Evolutionary conservation across 2,888 invertebrate species (phyloP).

Genomic region (Diachrysia chrysitis): DNA sequence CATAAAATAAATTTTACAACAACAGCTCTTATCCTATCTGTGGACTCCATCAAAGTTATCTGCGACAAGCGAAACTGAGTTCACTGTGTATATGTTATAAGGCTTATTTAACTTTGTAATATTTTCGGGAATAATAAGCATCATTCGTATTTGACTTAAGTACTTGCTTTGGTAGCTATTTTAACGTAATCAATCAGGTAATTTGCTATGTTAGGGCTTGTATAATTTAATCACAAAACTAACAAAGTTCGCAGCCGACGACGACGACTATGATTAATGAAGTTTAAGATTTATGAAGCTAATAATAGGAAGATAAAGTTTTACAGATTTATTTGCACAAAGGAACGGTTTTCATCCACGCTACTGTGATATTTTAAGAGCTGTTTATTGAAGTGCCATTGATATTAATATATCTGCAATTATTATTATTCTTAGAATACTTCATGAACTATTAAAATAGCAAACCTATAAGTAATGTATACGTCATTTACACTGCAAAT

Average conservation of each 20-base stretch:
- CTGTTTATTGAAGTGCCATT: too few species aligned
- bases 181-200: constrained; percentile 55
- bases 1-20: constrained; percentile 58
- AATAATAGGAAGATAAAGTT: background rate
- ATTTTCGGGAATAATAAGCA: constrained; percentile 38
- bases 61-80: constrained; percentile 24
- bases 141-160: constrained; percentile 54
- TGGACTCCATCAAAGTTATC: constrained; percentile 44
- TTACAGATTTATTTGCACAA: background rate
- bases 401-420: too few species aligned
- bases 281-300: background rate
- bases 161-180: constrained; percentile 57
- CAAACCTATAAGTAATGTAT: too few species aligned
- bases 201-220: constrained; percentile 41
- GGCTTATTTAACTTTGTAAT: constrained; percentile 29
- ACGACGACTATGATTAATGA: background rate
- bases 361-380: background rate
- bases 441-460: too few species aligned
- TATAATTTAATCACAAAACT: constrained; percentile 9
- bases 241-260: background rate
- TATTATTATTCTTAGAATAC: too few species aligned
- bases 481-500: too few species aligned
- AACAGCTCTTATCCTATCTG: constrained; percentile 33
- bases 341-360: background rate
- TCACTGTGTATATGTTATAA: constrained; percentile 22